Percentiles rank a stretch among this genome's conserved stretches.
phyloP scores from a whole-genome alignment of 2,113 vertebrate genomes.

The Sardina pilchardus region DNA sequence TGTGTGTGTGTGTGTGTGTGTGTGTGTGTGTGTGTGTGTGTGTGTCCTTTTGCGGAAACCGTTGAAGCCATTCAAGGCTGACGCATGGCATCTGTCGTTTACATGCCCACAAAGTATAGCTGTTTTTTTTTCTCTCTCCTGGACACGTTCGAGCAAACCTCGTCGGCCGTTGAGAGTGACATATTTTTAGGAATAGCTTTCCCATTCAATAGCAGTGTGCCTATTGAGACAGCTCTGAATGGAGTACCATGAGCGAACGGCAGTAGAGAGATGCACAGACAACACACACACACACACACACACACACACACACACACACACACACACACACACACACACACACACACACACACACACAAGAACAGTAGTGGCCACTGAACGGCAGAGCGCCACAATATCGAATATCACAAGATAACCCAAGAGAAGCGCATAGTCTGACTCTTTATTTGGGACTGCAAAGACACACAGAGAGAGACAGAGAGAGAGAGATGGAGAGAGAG shows the following conservation, averaged over 20 bases:
- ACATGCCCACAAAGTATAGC: not conserved
- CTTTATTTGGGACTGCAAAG: not conserved
- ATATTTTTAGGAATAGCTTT: not conserved
- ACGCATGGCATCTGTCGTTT: not conserved
- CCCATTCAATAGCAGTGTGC: not conserved
- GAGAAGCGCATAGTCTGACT: not conserved
- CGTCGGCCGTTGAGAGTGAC: not conserved
- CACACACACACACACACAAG: not conserved
- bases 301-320: not conserved
- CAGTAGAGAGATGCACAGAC: not conserved
- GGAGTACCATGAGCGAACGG: not conserved
- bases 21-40: no score
- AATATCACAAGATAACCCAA: not conserved
- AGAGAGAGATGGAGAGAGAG: not conserved
- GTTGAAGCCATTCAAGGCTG: not conserved
- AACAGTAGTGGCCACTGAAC: constrained; percentile 1
- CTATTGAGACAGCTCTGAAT: not conserved
- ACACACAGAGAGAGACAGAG: not conserved
- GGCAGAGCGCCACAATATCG: not conserved
- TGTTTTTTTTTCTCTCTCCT: not conserved
- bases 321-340: not conserved
- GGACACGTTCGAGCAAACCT: not conserved
- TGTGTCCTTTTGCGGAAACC: not conserved
- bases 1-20: no score
- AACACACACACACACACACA: not conserved